Evolutionary conservation across 30 jellyfish, hydroid and myxozoan genomes (phyloP).

Genomic region (Hydractinia symbiolongicarpus): DNA sequence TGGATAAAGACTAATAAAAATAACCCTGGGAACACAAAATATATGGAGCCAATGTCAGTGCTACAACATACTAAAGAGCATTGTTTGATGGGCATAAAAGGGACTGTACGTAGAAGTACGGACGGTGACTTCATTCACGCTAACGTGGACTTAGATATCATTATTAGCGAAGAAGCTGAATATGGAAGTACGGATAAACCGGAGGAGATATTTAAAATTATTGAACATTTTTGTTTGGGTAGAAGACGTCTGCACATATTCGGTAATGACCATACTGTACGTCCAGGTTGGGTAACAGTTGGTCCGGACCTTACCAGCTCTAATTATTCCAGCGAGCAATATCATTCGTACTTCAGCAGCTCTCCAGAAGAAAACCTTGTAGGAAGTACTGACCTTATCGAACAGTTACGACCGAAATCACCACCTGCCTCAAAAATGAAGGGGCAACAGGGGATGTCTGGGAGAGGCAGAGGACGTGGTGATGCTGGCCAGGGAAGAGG

Average conservation of each 20-base stretch:
- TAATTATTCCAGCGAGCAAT: constrained; percentile 71
- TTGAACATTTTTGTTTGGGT: constrained; percentile 96
- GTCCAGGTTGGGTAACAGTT: constrained; percentile 99
- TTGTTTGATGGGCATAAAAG: constrained; percentile 96
- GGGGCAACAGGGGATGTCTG: constrained; percentile 29
- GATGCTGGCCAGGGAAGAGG: constrained; percentile 73
- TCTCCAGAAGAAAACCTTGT: constrained; percentile 74
- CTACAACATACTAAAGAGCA: constrained; percentile 98
- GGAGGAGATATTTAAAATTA: constrained; percentile 83
- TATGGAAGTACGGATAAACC: constrained; percentile 93
- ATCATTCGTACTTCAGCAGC: constrained; percentile 56
- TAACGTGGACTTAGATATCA: constrained; percentile 93
- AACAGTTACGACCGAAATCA: constrained; percentile 94
- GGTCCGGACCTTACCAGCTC: constrained; percentile 96
- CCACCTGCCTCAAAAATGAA: constrained; percentile 78
- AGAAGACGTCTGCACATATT: constrained; percentile 91
- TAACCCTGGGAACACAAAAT: constrained; percentile 90
- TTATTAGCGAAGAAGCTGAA: constrained; percentile 96
- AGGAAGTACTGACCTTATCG: constrained; percentile 83
- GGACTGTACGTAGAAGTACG: constrained; percentile 95
- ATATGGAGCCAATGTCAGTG: constrained; percentile 92
- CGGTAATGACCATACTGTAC: constrained; percentile 90
- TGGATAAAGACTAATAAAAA: constrained; percentile 94
- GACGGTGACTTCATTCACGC: constrained; percentile 98
- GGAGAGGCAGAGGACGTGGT: constrained; percentile 61